Evolutionary conservation across 1,140 invertebrate genomes (phyloP).

Genomic region (Macrobrachium rosenbergii): DNA sequence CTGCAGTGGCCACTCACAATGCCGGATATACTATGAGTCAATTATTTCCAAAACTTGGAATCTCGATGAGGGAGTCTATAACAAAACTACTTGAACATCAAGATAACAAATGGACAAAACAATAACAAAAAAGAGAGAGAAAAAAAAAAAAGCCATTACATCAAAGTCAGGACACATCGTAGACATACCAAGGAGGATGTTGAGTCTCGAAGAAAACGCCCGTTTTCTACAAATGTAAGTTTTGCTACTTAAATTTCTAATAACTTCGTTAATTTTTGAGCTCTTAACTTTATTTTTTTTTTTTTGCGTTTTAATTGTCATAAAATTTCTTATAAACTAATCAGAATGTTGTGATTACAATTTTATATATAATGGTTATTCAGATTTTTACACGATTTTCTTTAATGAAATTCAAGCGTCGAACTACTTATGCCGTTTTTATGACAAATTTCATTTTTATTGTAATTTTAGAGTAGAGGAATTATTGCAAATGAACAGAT

Average conservation of each 20-base stretch:
- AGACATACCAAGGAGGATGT: neutral
- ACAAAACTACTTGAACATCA: neutral
- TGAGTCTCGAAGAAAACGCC: neutral
- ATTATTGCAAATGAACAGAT: neutral
- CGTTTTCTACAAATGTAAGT: slow-evolving; percentile 31
- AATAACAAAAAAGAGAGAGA: too few relatives aligned
- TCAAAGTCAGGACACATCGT: neutral
- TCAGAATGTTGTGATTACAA: too few relatives aligned
- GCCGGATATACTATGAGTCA: neutral
- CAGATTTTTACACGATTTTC: neutral
- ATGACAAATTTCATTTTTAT: neutral
- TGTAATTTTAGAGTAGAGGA: neutral
- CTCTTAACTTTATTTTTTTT: neutral
- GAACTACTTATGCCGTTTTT: neutral
- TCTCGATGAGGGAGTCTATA: too few relatives aligned
- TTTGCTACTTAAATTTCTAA: neutral
- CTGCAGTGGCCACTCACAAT: slow-evolving; percentile 21
- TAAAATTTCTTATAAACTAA: neutral
- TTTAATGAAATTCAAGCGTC: neutral
- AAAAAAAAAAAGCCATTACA: slow-evolving; percentile 3
- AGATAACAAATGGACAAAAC: slow-evolving; percentile 1
- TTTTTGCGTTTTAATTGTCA: too few relatives aligned
- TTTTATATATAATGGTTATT: neutral
- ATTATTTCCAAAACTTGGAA: neutral
- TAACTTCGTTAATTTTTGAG: neutral